These are phyloP conservation scores for Ivindomyrus marchei DNA, from an alignment of 2,113 vertebrate genomes.

Conservation along the genomic window DNA sequence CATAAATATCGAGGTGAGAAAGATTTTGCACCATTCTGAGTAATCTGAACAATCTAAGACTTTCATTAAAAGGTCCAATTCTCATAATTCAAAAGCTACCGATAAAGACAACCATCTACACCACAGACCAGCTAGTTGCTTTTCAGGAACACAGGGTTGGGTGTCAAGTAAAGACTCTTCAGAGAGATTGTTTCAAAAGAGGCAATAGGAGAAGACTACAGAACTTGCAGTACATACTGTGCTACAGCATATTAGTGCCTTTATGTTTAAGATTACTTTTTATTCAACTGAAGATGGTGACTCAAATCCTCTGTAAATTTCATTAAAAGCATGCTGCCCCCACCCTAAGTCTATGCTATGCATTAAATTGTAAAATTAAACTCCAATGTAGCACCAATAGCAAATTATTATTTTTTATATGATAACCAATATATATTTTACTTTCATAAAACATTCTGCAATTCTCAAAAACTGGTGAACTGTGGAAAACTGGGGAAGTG, in stretches of 20 bases:
- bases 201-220: neutral
- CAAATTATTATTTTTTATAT: neutral
- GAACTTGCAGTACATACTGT: neutral
- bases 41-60: neutral
- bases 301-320: neutral
- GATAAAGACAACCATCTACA: neutral
- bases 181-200: neutral
- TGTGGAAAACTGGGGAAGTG: neutral
- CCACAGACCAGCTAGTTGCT: neutral
- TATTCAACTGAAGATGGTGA: neutral
- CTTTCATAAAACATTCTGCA: neutral
- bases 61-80: neutral
- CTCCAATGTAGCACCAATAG: neutral
- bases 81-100: neutral
- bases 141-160: neutral
- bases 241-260: neutral
- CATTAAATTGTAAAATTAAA: neutral
- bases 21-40: neutral
- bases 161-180: neutral
- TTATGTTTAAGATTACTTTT: neutral
- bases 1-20: neutral
- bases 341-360: neutral
- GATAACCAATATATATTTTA: neutral
- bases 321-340: neutral
- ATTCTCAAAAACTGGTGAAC: neutral